These are phyloP conservation scores for Periophthalmus modestus DNA, from an alignment of 2,113 vertebrate species.

Conservation along the genomic window DNA sequence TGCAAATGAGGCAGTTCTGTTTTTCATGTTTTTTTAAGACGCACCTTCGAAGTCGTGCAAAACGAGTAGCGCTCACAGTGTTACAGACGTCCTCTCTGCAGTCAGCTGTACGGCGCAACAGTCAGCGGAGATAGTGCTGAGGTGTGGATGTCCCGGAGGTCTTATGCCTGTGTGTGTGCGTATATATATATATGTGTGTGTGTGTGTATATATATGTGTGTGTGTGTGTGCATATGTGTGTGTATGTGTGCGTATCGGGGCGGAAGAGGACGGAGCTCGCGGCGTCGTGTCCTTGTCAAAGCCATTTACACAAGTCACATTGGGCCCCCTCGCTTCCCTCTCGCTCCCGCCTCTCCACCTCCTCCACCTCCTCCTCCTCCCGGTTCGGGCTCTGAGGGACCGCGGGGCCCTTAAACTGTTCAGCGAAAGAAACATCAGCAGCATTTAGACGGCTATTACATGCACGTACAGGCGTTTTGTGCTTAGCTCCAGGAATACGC, in stretches of 20 bases:
- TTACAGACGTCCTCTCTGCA: slow-evolving; percentile 53
- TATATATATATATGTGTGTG: background rate
- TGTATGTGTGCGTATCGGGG: slow-evolving; percentile 66
- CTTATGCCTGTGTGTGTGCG: slow-evolving; percentile 2
- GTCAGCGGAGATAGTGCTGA: slow-evolving; percentile 73
- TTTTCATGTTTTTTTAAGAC: too few relatives aligned
- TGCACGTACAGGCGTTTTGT: slow-evolving; percentile 37
- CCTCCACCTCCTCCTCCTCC: slow-evolving; percentile 28
- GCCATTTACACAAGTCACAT: slow-evolving; percentile 74
- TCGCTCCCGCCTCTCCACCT: slow-evolving; percentile 39
- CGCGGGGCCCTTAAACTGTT: slow-evolving; percentile 67
- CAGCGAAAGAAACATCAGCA: slow-evolving; percentile 71
- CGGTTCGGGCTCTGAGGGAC: slow-evolving; percentile 71
- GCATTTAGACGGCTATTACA: slow-evolving; percentile 72
- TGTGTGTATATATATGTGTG: background rate
- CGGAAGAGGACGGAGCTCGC: slow-evolving; percentile 71
- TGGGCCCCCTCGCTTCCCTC: too few relatives aligned
- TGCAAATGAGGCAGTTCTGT: too few relatives aligned
- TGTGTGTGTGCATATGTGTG: slow-evolving; percentile 21
- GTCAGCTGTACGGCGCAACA: slow-evolving; percentile 68
- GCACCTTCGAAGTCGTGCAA: background rate
- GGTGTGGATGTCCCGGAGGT: slow-evolving; percentile 59
- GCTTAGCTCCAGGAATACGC: slow-evolving; percentile 35
- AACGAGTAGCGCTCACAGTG: slow-evolving; percentile 15
- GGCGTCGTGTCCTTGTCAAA: slow-evolving; percentile 77